phyloP scores from a whole-genome alignment of 2,797 vertebrate species.

The Brachyrhaphis roseni region DNA sequence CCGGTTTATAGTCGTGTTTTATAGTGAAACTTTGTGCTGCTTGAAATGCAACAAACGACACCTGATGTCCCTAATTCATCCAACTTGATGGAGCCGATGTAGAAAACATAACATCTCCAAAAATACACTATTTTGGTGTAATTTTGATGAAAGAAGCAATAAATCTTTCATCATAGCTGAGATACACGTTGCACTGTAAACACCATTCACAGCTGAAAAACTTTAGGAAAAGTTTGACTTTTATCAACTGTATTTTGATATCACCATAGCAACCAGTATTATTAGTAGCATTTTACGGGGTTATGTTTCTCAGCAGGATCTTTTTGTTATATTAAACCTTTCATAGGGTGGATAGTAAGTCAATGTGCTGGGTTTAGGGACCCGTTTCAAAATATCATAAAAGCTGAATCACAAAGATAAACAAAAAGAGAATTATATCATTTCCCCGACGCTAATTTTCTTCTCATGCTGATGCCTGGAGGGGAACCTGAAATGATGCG shows the following conservation, averaged over 20 bases:
- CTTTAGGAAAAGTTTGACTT: background rate
- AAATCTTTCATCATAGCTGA: background rate
- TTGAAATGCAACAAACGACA: background rate
- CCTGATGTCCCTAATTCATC: background rate
- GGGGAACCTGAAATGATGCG: conserved; percentile 7
- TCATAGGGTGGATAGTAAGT: background rate
- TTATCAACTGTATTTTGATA: background rate
- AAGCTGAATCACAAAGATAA: background rate
- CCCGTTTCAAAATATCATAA: background rate
- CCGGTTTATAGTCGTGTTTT: background rate
- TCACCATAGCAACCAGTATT: background rate
- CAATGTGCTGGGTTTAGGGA: background rate
- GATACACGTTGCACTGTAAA: background rate
- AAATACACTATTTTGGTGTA: background rate
- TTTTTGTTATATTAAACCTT: background rate
- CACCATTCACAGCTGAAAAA: background rate
- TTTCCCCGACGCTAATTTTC: background rate
- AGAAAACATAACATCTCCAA: background rate
- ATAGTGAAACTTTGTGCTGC: background rate
- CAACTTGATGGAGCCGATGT: background rate
- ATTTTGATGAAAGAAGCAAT: background rate
- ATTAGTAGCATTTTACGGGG: background rate
- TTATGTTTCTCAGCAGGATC: background rate
- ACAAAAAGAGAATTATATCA: background rate
- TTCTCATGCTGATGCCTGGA: conserved; percentile 11